Base-by-base conservation (phyloP, 2,797 vertebrate genomes). In the Silurus lanzhouensis region DNA sequence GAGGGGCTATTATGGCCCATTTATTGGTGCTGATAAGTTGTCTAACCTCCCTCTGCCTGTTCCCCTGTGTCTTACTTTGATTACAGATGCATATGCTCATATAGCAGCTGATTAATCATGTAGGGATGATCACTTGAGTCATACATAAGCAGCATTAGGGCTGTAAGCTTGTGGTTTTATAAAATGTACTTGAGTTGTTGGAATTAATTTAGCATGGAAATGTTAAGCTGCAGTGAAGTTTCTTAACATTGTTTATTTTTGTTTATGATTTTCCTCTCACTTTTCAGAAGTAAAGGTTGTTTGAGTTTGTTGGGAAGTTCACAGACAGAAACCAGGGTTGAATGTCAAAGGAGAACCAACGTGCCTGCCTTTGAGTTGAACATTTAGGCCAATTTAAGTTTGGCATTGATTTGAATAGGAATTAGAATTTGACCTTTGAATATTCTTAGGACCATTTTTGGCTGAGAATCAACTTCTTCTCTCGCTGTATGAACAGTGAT, bases 11-110 rank as follows among this genome's bases (percentile, higher is more conserved):
- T 97, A 97, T 95, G 95, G 94, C 93, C 93, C 95, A 96, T 97
- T 98, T 97, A 94, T 95, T 93, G 93, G 92, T 93, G 93, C 95
- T 96, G 96, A 97, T 98, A 96, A 95, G 95, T 94, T 95, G 82
- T 82, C 64, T 10, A 57, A 25, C 82, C 92, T 93, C 93, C 93
- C 90, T 91, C 89, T 94, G 92, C 93, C 57, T 72, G 64, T 84
- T 86, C 48, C 57, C 52, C 67, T 74, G 82, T 82, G 83, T 70
- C 74, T 87, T 87, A 74, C 72, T 83, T 87, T 83, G 52, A 74
- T 85, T 86, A 85, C 83, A 87, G 81, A 85, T 87, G 81, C 57
- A 88, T 55, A 85, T 66, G n/a, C 82, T 83, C 76, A 61, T 71
- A 84, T 58, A 74, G 55, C 63, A 93, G 20, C 71, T 80, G 63